Conservation (phyloP, 2,888 invertebrate genomes). For the Zonitis immaculata region DNA sequence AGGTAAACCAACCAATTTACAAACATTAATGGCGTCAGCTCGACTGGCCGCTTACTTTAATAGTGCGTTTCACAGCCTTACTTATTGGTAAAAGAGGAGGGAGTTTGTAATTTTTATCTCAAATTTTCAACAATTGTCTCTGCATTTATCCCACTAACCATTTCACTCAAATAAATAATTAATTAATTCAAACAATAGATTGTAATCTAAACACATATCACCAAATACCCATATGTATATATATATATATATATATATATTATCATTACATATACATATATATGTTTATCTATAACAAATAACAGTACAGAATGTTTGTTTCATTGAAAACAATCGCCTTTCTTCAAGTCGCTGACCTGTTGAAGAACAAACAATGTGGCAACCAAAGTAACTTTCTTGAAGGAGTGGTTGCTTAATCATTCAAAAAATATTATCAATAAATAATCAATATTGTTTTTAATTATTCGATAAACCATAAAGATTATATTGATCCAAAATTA, state of each 20-base stretch:
- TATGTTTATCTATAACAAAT: background rate
- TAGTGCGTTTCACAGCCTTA: conserved; percentile 19
- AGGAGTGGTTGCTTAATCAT: conserved; percentile 8
- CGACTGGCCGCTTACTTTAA: conserved; percentile 30
- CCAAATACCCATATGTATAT: background rate
- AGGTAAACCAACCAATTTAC: conserved; percentile 21
- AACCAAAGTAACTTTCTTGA: conserved; percentile 12
- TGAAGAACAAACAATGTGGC: conserved; percentile 3
- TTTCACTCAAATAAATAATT: background rate
- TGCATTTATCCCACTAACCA: background rate
- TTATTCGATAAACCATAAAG: background rate
- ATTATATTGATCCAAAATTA: no score
- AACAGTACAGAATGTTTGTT: background rate
- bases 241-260: no score
- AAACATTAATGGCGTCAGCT: conserved; percentile 19
- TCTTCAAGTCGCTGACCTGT: conserved; percentile 1
- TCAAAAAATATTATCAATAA: background rate
- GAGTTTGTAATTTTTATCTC: background rate
- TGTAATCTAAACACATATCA: background rate
- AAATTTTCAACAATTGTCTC: background rate
- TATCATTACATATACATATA: background rate
- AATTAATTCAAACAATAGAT: background rate
- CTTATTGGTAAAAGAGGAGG: conserved; percentile 12
- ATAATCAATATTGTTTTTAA: background rate
- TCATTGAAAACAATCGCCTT: background rate